Evolutionary conservation across 1,140 invertebrate species (phyloP).

Genomic region (Lucilia sericata): DNA sequence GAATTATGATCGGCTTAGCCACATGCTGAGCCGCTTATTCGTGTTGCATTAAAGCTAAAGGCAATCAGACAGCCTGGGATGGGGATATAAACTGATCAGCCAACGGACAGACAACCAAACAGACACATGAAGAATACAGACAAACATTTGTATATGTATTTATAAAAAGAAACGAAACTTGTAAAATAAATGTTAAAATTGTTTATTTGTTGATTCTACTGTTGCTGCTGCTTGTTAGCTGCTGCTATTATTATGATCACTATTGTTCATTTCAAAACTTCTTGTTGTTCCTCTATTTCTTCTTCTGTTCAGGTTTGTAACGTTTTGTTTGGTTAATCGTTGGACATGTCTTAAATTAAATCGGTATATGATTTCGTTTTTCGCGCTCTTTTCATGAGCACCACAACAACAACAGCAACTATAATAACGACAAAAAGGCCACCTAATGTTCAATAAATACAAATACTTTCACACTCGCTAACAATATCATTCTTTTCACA

Average conservation of each 20-base stretch:
- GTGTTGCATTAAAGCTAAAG: conserved; percentile 44
- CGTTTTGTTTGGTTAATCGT: conserved; percentile 41
- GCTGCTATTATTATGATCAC: background rate
- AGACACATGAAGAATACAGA: no score
- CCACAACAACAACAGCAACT: conserved; percentile 44
- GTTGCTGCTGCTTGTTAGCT: conserved; percentile 5
- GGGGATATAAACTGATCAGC: background rate
- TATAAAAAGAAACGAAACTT: no score
- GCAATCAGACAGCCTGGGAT: conserved; percentile 37
- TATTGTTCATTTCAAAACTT: background rate
- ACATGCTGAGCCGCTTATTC: conserved; percentile 62
- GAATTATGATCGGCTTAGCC: conserved; percentile 68
- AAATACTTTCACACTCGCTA: conserved; percentile 67
- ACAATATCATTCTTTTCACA: conserved; percentile 53
- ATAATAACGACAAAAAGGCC: conserved; percentile 48
- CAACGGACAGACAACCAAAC: conserved; percentile 6
- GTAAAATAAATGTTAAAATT: no score
- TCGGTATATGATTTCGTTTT: conserved; percentile 46
- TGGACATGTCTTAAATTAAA: conserved; percentile 41
- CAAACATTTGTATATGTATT: background rate
- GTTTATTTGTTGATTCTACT: background rate
- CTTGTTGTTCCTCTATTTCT: background rate
- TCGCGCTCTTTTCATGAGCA: conserved; percentile 48
- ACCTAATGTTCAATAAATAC: conserved; percentile 67
- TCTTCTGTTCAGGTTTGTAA: conserved; percentile 31